Evolutionary conservation across 2,797 vertebrate species (phyloP), one percentile per base, ranked within the genome.

Genomic region (Takifugu ocellatus): DNA sequence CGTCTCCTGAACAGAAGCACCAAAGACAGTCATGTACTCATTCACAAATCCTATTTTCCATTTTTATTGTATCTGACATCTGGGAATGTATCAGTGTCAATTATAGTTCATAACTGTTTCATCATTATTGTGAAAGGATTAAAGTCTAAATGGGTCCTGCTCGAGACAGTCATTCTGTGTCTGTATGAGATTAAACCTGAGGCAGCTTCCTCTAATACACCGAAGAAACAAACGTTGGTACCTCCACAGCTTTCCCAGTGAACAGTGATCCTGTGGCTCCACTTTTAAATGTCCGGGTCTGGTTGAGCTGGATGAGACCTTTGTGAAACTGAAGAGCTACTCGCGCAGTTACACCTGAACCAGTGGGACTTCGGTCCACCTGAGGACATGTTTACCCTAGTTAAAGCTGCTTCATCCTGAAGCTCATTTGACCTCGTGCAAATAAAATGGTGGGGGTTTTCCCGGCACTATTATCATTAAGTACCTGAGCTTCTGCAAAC

Each of bases 281-380:
- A 42, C 94, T 98, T 83, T 81, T 79, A 69, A 99, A 99, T 14
- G 74, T 88, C 84, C 96, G 92, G 68, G 74, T 91, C 89, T 96
- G 93, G 56, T 91, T 87, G 71, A 97, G 85, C 66, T 78, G 77
- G 70, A 98, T 92, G 63, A 94, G 89, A 33, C 95, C 94, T 89
- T 94, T 98, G 59, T 94, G 93, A 79, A 93, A 91, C 72, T 98
- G 96, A 52, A 98, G 86, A 78, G 97, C 96, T 52, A 99, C 90
- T 49, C 96, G 93, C 42, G 96, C 96, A 0, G 95, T 98, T 55
- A 98, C 96, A 2, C 96, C 97, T 0, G 96, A 99, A 16, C 96
- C 96, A 0, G 94, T 96, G 0, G 97, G 96, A 66, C 97, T 97
- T 57, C 96, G 89, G 78, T 99, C 97, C 66, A 98, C 94, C 97